These are phyloP conservation scores for Tetramorium bicarinatum DNA, from an alignment of 2,888 invertebrate species.

Conservation along the genomic window DNA sequence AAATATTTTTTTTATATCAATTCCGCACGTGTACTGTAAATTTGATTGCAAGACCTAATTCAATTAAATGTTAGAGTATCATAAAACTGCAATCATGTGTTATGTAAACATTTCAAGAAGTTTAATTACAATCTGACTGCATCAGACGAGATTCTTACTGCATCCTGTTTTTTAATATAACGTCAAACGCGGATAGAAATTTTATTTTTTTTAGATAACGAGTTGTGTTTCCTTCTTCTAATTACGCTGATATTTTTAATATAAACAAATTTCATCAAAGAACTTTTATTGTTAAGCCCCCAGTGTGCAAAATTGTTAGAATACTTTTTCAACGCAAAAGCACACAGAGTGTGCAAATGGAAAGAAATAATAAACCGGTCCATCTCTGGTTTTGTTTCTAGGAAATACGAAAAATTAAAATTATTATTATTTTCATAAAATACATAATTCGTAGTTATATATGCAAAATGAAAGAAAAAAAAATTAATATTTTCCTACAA, in stretches of 20 bases:
- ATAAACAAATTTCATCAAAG: neutral
- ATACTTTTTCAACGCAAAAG: neutral
- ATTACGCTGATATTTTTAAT: neutral
- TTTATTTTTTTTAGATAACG: neutral
- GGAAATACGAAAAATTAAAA: neutral
- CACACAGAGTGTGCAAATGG: neutral
- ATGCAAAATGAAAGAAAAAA: neutral
- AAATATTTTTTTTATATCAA: slow-evolving; percentile 24
- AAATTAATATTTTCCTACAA: neutral
- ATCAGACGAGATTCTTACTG: neutral
- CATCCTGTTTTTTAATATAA: slow-evolving; percentile 20
- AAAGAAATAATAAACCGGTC: neutral
- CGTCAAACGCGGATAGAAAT: neutral
- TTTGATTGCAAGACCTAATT: neutral
- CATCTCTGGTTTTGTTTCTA: neutral
- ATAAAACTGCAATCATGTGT: slow-evolving; percentile 20
- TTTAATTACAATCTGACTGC: slow-evolving; percentile 15
- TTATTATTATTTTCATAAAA: slow-evolving; percentile 12
- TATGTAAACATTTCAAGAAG: neutral
- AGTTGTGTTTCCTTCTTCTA: neutral
- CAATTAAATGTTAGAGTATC: slow-evolving; percentile 28
- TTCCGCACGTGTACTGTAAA: neutral
- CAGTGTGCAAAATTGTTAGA: slow-evolving; percentile 1
- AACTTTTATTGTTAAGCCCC: slow-evolving; percentile 15
- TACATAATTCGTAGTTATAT: neutral